phyloP scores from a whole-genome alignment of 2,113 vertebrate species.

The Morone saxatilis region DNA sequence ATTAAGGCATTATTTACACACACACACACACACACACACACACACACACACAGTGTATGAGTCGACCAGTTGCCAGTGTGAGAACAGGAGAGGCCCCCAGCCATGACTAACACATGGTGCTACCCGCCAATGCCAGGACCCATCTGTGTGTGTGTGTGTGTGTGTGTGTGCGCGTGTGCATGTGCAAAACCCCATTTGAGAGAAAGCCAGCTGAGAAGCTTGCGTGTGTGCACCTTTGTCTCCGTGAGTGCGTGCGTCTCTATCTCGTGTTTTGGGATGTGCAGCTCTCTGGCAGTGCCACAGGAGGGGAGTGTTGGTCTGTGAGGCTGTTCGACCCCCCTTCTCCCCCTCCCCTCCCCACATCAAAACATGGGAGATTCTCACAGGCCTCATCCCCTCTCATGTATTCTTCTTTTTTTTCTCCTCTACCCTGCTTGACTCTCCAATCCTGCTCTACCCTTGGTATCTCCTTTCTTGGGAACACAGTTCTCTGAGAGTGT shows the following conservation, averaged over 20 bases:
- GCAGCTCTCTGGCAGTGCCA: constrained; percentile 80
- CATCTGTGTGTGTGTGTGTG: constrained; percentile 51
- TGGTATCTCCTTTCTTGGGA: constrained; percentile 58
- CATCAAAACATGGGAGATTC: constrained; percentile 54
- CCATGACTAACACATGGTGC: constrained; percentile 91
- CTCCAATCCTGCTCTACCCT: neutral
- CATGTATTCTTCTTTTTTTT: neutral
- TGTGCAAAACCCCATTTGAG: neutral
- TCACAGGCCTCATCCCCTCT: constrained; percentile 35
- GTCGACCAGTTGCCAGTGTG: constrained; percentile 45
- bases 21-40: constrained; percentile 12
- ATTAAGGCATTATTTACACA: constrained; percentile 10
- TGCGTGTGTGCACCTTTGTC: neutral
- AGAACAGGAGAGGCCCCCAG: constrained; percentile 87
- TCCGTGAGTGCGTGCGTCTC: neutral
- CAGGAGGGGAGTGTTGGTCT: constrained; percentile 83
- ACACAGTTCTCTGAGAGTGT: neutral
- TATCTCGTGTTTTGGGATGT: constrained; percentile 46
- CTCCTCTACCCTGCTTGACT: neutral
- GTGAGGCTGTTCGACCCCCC: constrained; percentile 48
- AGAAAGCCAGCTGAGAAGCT: neutral
- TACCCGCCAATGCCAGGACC: constrained; percentile 76
- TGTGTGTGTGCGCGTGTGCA: constrained; percentile 41
- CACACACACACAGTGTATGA: neutral
- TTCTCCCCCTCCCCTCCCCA: constrained; percentile 60